These are phyloP conservation scores for Zoanthus gigantus DNA, from an alignment of 92 coral and sea anemone species.

Conservation along the genomic window DNA sequence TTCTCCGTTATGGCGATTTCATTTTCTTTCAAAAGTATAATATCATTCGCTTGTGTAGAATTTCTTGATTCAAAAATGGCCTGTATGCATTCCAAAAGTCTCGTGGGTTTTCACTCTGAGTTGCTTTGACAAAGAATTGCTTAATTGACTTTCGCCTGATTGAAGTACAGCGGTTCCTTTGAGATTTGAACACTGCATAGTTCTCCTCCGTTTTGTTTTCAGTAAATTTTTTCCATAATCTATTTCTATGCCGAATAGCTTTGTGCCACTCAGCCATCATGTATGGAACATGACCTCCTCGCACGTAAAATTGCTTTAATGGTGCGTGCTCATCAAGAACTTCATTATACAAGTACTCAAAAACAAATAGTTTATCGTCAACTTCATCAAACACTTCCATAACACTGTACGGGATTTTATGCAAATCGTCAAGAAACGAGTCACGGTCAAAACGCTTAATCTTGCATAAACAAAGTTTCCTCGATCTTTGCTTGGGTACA, in stretches of 20 bases:
- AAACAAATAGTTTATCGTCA: too few relatives aligned
- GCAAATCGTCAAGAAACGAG: constrained; percentile 29
- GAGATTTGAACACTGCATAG: constrained; percentile 2
- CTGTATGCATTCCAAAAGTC: constrained; percentile 69
- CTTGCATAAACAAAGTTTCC: constrained; percentile 48
- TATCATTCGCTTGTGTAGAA: constrained; percentile 72
- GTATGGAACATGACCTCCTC: constrained; percentile 24
- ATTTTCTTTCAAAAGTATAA: constrained; percentile 55
- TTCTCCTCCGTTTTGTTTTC: background rate
- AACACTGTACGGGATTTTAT: constrained; percentile 46
- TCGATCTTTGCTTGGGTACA: constrained; percentile 49
- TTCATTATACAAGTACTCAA: background rate
- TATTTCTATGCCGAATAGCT: constrained; percentile 8
- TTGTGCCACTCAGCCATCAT: constrained; percentile 17
- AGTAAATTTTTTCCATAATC: constrained; percentile 14
- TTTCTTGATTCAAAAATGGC: constrained; percentile 49
- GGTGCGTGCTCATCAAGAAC: background rate
- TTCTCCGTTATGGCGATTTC: constrained; percentile 58
- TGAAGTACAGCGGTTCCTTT: constrained; percentile 18
- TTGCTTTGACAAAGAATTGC: constrained; percentile 41
- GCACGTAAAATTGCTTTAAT: background rate
- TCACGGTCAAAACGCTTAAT: constrained; percentile 30
- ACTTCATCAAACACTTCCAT: constrained; percentile 11
- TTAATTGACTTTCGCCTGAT: constrained; percentile 55
- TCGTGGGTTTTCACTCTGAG: constrained; percentile 50